A percentile compares a stretch with the other conserved stretches of the same genome.
phyloP scores from a whole-genome alignment of 1,140 invertebrate genomes.

The Argopecten irradians region DNA sequence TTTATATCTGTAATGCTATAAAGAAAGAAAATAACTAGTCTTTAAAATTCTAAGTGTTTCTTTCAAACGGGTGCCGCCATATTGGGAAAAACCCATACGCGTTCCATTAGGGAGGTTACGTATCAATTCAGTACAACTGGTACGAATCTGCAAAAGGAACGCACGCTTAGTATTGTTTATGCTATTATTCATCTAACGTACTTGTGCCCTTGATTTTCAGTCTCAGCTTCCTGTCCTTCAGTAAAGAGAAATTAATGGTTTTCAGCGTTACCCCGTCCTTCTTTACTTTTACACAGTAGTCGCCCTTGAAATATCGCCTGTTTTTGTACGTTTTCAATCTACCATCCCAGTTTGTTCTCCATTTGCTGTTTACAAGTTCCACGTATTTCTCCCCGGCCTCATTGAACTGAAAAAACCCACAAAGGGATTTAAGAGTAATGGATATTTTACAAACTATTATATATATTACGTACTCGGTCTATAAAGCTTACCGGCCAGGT shows the following conservation, averaged over 20 bases:
- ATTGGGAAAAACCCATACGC: too few relatives aligned
- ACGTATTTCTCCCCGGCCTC: conserved; percentile 23
- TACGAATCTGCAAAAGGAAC: too few relatives aligned
- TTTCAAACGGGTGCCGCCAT: too few relatives aligned
- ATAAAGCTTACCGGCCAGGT: not conserved
- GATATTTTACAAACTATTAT: not conserved
- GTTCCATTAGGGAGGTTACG: too few relatives aligned
- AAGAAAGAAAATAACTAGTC: too few relatives aligned
- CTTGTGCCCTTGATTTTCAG: not conserved
- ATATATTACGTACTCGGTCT: not conserved
- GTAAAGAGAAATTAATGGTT: conserved; percentile 30
- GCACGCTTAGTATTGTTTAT: too few relatives aligned
- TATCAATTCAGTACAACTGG: too few relatives aligned
- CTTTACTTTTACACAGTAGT: conserved; percentile 43
- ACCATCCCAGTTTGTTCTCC: not conserved
- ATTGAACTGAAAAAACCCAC: not conserved
- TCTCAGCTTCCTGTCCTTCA: not conserved
- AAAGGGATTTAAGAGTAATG: not conserved
- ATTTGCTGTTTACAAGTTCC: not conserved
- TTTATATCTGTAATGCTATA: too few relatives aligned
- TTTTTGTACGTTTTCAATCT: not conserved
- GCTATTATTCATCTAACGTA: not conserved
- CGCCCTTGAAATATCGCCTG: conserved; percentile 42
- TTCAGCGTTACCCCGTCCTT: conserved; percentile 28
- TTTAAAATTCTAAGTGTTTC: too few relatives aligned